Base-by-base conservation (phyloP, 2,113 vertebrate genomes). In the Forbesichthys agassizii region DNA sequence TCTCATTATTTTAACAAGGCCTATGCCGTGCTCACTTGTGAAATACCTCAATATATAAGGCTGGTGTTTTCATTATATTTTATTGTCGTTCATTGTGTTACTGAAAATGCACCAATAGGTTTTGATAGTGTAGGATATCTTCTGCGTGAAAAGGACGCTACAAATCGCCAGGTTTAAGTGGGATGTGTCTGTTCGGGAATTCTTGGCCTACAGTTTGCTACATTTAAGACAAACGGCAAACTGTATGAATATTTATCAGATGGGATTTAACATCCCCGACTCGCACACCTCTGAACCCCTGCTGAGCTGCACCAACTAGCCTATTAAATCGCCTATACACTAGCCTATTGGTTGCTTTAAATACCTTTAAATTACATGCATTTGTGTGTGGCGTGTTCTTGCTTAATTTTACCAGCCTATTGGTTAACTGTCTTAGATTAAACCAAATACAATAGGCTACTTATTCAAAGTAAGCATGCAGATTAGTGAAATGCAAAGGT, bases 171-270 rank as follows among this genome's bases (percentile, higher is more conserved):
- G 75, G 46, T 20, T 27, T 6, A 72, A 77, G 86, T 87, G 90
- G 88, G 88, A 88, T 86, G 88, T 89, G 88, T 87, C 88, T 84
- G 79, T 60, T 0, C n/a, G 11, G 2, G 59, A 52, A 2, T 61
- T 60, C 85, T 84, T 77, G 67, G 48, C 46, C 20, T 54, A 77
- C 75, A 73, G 64, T 75, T 83, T 80, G 84, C 65, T 77, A 77
- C 69, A 78, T 90, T 90, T 90, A 88, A 86, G 74, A 78, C 78
- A 84, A 88, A 87, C 81, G 85, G 78, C 70, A 62, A 68, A 83
- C 60, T 70, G 75, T 82, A 92, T 92, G 91, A 92, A 92, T 92
- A 92, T 90, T 88, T 90, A 92, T 89, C 79, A 91, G 89, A 79
- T 81, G 81, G 71, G 70, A 63, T 80, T 79, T 81, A 68, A 55